phyloP scores from a whole-genome alignment of 2,797 vertebrate species.

The Lagocephalus sceleratus region DNA sequence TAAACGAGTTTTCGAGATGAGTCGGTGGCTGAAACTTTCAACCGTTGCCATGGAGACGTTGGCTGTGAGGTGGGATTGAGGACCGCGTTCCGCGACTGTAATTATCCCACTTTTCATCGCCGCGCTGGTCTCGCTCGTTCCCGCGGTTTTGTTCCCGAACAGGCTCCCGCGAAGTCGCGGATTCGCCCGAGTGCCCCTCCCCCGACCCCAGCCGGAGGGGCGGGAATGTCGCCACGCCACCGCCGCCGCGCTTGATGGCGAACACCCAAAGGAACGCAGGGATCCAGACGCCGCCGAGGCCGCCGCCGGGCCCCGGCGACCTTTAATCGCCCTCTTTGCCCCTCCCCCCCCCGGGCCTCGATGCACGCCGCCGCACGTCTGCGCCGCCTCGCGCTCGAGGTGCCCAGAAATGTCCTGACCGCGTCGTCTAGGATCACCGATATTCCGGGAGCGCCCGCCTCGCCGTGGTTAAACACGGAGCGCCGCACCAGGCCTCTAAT shows the following conservation, averaged over 20 bases:
- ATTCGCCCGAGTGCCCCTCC: slow-evolving; percentile 1
- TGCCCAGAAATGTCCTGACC: slow-evolving; percentile 10
- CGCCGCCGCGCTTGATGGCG: slow-evolving; percentile 40
- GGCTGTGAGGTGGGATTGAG: slow-evolving; percentile 13
- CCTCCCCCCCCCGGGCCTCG: too few species aligned
- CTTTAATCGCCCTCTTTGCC: too few species aligned
- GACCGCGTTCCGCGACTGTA: slow-evolving; percentile 5
- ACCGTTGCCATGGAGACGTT: not conserved
- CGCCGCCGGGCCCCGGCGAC: too few species aligned
- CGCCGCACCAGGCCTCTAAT: slow-evolving; percentile 1
- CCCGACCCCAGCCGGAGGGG: slow-evolving; percentile 26
- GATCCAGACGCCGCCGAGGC: too few species aligned
- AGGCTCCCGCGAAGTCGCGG: slow-evolving; percentile 16
- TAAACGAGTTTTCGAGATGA: too few species aligned
- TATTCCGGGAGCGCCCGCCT: not conserved
- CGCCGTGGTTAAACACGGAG: slow-evolving; percentile 9
- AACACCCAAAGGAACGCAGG: slow-evolving; percentile 45
- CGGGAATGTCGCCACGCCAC: slow-evolving; percentile 31
- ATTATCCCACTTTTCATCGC: slow-evolving; percentile 12
- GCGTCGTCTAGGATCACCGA: not conserved
- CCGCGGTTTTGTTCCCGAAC: slow-evolving; percentile 18
- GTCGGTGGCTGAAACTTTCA: too few species aligned
- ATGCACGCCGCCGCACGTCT: too few species aligned
- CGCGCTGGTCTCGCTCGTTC: slow-evolving; percentile 35
- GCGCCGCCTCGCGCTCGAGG: too few species aligned